A percentile compares a stretch with the other conserved stretches of the same genome.
Conservation (phyloP, 2,113 vertebrate genomes). For the Rissa tridactyla region DNA sequence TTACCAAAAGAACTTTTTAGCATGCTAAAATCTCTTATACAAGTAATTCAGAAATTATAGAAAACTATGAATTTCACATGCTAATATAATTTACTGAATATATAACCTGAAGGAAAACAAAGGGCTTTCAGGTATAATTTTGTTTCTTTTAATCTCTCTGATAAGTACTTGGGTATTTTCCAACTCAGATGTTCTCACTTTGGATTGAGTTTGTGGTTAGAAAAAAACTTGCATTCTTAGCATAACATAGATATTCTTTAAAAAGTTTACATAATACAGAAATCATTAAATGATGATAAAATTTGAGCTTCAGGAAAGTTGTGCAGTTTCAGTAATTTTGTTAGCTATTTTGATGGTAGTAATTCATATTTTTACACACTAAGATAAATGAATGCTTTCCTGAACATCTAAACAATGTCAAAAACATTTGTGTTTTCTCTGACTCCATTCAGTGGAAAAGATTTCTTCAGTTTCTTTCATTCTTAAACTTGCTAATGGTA, state of each 20-base stretch:
- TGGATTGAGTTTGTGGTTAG: background rate
- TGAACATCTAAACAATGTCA: background rate
- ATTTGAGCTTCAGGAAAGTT: background rate
- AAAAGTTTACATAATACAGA: background rate
- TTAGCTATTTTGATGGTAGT: background rate
- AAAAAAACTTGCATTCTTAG: background rate
- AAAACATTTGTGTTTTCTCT: background rate
- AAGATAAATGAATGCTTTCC: background rate
- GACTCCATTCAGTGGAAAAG: background rate
- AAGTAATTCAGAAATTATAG: background rate
- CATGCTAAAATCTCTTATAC: background rate
- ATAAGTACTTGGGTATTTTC: background rate
- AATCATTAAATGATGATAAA: background rate
- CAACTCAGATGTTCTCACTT: background rate
- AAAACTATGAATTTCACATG: background rate
- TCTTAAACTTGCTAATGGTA: background rate
- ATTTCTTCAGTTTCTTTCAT: background rate
- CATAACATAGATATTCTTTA: background rate
- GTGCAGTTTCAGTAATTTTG: background rate
- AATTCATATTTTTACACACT: background rate
- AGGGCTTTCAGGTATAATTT: background rate
- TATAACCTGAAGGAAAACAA: background rate
- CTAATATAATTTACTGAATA: background rate
- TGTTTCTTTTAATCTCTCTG: background rate
- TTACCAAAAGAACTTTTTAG: background rate